Percentiles rank a stretch among this genome's conserved stretches.
These are phyloP conservation scores for Drosophila limbata DNA, from an alignment of 2,888 invertebrate species.

Conservation along the genomic window DNA sequence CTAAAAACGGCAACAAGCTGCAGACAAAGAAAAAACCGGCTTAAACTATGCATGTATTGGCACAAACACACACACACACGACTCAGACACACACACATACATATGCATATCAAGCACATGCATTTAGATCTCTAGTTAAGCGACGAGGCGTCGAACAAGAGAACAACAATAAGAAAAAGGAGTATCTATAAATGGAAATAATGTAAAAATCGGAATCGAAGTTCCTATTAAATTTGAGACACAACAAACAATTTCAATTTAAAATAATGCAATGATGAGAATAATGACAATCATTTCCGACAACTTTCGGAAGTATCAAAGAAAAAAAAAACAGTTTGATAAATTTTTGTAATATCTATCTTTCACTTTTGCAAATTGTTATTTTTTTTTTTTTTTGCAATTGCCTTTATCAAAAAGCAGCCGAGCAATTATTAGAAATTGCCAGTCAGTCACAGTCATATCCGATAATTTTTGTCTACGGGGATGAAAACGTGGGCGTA, in stretches of 20 bases:
- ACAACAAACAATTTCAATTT: slow-evolving; percentile 34
- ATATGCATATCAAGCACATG: slow-evolving; percentile 15
- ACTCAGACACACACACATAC: slow-evolving; percentile 2
- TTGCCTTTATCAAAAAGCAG: background rate
- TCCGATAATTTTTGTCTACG: slow-evolving; percentile 7
- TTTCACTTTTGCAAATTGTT: slow-evolving; percentile 1
- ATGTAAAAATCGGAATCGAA: background rate
- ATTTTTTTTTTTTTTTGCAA: background rate
- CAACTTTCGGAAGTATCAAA: slow-evolving; percentile 32
- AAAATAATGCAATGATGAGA: background rate
- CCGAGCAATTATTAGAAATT: slow-evolving; percentile 20
- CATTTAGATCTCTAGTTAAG: slow-evolving; percentile 32
- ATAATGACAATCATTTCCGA: slow-evolving; percentile 34
- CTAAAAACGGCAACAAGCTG: slow-evolving; percentile 53
- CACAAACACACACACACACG: slow-evolving; percentile 12
- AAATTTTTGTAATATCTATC: slow-evolving; percentile 16
- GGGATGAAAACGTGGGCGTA: slow-evolving; percentile 8
- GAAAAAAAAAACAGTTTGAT: slow-evolving; percentile 7
- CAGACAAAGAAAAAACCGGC: slow-evolving; percentile 76
- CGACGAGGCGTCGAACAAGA: slow-evolving; percentile 5
- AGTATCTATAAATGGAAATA: slow-evolving; percentile 10
- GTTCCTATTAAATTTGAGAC: background rate
- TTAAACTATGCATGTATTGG: slow-evolving; percentile 47
- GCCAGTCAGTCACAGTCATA: slow-evolving; percentile 8
- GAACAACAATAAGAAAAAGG: slow-evolving; percentile 8